phyloP scores from a whole-genome alignment of 2,797 vertebrate genomes.

The Natrix natrix region DNA sequence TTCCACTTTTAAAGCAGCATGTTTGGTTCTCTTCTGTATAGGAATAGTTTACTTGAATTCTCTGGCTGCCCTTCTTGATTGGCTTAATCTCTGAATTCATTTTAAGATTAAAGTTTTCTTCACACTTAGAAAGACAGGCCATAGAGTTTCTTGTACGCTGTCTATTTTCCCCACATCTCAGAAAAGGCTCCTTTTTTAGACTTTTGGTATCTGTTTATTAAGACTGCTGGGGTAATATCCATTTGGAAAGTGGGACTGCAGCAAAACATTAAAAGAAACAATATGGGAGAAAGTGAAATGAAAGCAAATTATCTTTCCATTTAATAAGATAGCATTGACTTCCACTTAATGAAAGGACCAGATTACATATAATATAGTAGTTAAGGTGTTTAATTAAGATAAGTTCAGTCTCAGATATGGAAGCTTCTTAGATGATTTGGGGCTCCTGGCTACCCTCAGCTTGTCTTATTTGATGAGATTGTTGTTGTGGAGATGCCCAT shows the following conservation, averaged over 20 bases:
- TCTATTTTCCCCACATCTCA: not conserved
- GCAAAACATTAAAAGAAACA: not conserved
- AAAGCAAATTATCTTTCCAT: not conserved
- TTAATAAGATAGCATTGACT: not conserved
- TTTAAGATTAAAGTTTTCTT: not conserved
- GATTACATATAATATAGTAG: not conserved
- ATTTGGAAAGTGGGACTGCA: not conserved
- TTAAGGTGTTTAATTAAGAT: not conserved
- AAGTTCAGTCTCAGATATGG: not conserved
- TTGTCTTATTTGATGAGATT: not conserved
- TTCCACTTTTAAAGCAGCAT: not conserved
- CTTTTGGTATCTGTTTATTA: not conserved
- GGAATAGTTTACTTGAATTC: not conserved
- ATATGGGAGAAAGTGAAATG: not conserved
- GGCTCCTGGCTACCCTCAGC: not conserved
- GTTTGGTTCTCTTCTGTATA: not conserved
- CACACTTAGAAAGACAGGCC: not conserved
- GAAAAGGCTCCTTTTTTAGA: not conserved
- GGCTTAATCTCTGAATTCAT: not conserved
- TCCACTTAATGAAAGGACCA: not conserved
- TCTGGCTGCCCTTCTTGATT: not conserved
- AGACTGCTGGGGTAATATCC: not conserved
- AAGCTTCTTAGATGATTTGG: not conserved
- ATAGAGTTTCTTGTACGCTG: not conserved
- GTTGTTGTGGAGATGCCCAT: not conserved